phyloP scores from a whole-genome alignment of 2,888 invertebrate genomes.

The Caenorhabditis wallacei region DNA sequence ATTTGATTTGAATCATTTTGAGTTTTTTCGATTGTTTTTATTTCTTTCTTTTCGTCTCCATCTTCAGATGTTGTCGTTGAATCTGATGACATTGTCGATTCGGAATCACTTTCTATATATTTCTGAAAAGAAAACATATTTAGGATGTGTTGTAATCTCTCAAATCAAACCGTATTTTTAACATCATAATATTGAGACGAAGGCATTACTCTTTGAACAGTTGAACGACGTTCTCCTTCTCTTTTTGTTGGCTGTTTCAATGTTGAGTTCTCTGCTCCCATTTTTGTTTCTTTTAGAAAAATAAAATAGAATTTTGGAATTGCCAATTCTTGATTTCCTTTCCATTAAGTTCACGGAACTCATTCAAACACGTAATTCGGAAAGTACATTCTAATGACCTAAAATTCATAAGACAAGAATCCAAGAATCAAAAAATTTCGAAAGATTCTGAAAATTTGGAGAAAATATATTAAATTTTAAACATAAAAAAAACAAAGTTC shows the following conservation, averaged over 20 bases:
- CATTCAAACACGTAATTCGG: too few species aligned
- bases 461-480: too few species aligned
- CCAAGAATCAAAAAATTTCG: too few species aligned
- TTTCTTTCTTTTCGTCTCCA: constrained; percentile 6
- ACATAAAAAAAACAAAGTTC: too few species aligned
- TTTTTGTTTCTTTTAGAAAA: not conserved
- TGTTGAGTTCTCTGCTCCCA: constrained; percentile 31
- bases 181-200: constrained; percentile 38
- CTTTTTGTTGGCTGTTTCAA: constrained; percentile 9
- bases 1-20: not conserved
- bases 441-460: too few species aligned
- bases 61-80: constrained; percentile 22
- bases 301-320: not conserved
- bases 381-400: too few species aligned
- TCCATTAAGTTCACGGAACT: constrained; percentile 1
- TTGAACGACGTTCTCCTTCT: constrained; percentile 4
- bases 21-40: not conserved
- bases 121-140: too few species aligned
- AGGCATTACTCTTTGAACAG: not conserved
- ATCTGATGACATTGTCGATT: constrained; percentile 26
- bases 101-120: constrained; percentile 18
- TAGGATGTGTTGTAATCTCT: too few species aligned
- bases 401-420: too few species aligned
- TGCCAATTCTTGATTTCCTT: too few species aligned
- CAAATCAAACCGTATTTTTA: constrained; percentile 41